Evolutionary conservation across 2,797 vertebrate genomes (phyloP).

Genomic region (Dendrocincla tyrannina): DNA sequence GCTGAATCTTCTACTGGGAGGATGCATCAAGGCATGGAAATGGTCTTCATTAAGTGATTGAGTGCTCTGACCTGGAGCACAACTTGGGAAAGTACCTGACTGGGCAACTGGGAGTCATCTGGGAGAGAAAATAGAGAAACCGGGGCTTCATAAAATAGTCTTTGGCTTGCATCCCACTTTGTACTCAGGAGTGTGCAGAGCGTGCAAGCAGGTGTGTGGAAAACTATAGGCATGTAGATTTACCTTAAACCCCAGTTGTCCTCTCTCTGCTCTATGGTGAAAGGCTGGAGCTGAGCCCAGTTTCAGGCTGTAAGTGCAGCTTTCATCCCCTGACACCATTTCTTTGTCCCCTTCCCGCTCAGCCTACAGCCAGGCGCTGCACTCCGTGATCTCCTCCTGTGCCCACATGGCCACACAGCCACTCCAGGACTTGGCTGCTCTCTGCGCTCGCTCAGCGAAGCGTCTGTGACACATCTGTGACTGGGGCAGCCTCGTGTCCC

Average conservation of each 20-base stretch:
- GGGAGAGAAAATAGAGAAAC: neutral
- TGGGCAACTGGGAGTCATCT: neutral
- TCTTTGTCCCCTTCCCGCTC: neutral
- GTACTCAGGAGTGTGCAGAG: accelerated
- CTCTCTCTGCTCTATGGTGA: neutral
- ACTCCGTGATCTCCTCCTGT: conserved; percentile 81
- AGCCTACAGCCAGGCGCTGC: conserved; percentile 85
- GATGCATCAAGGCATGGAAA: neutral
- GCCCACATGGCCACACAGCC: conserved; percentile 31
- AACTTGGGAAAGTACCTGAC: neutral
- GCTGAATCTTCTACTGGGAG: neutral
- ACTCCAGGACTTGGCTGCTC: conserved; percentile 64
- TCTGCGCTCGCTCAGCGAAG: conserved; percentile 32
- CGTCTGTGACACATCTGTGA: conserved; percentile 19
- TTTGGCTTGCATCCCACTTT: neutral
- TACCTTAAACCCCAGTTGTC: neutral
- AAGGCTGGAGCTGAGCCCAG: neutral
- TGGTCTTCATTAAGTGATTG: neutral
- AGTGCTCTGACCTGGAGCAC: neutral
- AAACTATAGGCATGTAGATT: accelerated
- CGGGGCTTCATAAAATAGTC: neutral
- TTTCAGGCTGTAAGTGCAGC: accelerated
- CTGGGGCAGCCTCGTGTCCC: neutral
- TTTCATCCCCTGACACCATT: accelerated
- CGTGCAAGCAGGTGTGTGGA: neutral